Conservation (phyloP, 2,797 vertebrate species). For the Rhadinocentrus ornatus region DNA sequence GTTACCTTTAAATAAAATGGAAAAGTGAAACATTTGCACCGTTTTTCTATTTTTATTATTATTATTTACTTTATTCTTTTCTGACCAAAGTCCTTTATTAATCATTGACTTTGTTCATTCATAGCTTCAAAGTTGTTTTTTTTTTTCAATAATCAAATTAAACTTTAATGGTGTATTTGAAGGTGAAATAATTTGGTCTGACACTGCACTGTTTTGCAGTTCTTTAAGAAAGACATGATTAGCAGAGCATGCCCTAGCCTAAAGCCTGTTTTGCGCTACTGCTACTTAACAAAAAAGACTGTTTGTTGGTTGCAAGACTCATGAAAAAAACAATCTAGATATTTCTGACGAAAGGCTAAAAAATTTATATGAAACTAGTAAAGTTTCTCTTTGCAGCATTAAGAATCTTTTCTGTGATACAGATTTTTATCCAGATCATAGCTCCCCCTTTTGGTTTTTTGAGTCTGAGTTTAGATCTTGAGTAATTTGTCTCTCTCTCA, state of each 20-base stretch:
- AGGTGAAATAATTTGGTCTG: slow-evolving; percentile 25
- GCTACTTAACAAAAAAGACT: slow-evolving; percentile 21
- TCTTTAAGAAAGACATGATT: slow-evolving; percentile 39
- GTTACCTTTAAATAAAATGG: neutral
- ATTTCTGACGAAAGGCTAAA: slow-evolving; percentile 40
- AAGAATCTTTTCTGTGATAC: slow-evolving; percentile 57
- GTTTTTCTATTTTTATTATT: too few relatives aligned
- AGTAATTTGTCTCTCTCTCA: slow-evolving; percentile 48
- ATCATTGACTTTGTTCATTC: neutral
- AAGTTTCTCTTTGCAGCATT: slow-evolving; percentile 49
- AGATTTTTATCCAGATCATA: slow-evolving; percentile 54
- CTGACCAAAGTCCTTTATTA: neutral
- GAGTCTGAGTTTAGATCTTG: slow-evolving; percentile 30
- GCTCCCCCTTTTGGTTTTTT: slow-evolving; percentile 30
- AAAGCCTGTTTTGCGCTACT: slow-evolving; percentile 21
- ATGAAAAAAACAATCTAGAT: slow-evolving; percentile 24
- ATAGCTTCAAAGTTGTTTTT: neutral
- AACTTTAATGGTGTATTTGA: slow-evolving; percentile 22
- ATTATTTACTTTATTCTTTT: neutral
- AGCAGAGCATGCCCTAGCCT: slow-evolving; percentile 13
- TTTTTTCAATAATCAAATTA: slow-evolving; percentile 7
- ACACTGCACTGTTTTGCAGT: slow-evolving; percentile 14
- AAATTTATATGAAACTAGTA: slow-evolving; percentile 47
- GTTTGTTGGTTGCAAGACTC: slow-evolving; percentile 34
- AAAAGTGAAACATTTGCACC: neutral